phyloP scores from a whole-genome alignment of 2,888 invertebrate genomes.

The Lepidochrysops patricia region DNA sequence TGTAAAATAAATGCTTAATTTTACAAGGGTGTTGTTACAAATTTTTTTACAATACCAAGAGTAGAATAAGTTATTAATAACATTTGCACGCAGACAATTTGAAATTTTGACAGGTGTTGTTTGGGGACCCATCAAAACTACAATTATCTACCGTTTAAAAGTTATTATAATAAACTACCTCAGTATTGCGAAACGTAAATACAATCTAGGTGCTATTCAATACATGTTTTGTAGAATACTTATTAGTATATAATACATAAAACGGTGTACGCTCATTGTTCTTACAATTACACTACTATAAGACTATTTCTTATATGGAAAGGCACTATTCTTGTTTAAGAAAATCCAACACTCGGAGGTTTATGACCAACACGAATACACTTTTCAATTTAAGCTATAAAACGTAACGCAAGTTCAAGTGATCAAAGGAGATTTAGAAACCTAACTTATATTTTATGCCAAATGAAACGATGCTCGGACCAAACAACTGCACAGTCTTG shows the following conservation, averaged over 20 bases:
- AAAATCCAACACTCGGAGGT: constrained; percentile 24
- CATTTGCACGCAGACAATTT: neutral
- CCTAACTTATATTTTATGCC: constrained; percentile 1
- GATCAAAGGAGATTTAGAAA: constrained; percentile 7
- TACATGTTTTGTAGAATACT: constrained; percentile 1
- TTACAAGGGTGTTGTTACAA: neutral
- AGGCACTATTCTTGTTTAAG: constrained; percentile 65
- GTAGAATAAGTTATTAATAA: neutral
- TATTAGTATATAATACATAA: constrained; percentile 1
- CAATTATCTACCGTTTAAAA: neutral
- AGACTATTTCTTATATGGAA: constrained; percentile 31
- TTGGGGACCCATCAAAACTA: neutral
- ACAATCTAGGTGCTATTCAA: constrained; percentile 1
- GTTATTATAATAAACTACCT: neutral
- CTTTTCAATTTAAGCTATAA: constrained; percentile 10
- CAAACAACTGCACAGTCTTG: constrained; percentile 39
- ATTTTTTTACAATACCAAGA: neutral
- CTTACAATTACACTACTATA: neutral
- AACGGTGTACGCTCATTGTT: neutral
- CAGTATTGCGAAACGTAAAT: neutral
- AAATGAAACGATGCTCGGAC: constrained; percentile 1
- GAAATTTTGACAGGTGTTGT: neutral
- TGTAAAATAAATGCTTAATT: neutral
- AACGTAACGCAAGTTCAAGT: neutral
- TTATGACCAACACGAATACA: constrained; percentile 4